Conservation (phyloP, 2,888 invertebrate species). For the Gnatocerus cornutus region DNA sequence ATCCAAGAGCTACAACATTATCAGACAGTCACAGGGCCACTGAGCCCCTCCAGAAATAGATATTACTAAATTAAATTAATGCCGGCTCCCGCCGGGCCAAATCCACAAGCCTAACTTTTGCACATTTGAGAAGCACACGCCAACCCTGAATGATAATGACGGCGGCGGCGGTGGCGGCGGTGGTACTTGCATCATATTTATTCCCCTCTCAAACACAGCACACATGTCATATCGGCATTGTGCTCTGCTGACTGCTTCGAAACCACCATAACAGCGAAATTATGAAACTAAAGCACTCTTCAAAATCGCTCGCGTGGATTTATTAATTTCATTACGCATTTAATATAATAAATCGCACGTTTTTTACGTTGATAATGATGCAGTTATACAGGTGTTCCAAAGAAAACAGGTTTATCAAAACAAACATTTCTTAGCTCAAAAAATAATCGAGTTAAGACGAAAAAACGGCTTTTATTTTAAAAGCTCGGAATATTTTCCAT, state of each 20-base stretch:
- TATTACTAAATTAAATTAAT: constrained; percentile 54
- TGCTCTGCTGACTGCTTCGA: constrained; percentile 2
- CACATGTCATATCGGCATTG: constrained; percentile 27
- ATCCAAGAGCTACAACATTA: constrained; percentile 47
- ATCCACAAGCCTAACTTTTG: constrained; percentile 41
- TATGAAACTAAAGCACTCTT: constrained; percentile 10
- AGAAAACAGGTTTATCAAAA: too few species aligned
- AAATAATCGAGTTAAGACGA: too few species aligned
- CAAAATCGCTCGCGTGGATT: background rate
- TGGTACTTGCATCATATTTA: constrained; percentile 17
- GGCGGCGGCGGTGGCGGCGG: background rate
- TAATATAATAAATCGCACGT: too few species aligned
- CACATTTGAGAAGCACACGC: constrained; percentile 39
- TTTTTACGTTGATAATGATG: too few species aligned
- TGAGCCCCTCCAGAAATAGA: constrained; percentile 49
- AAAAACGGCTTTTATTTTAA: too few species aligned
- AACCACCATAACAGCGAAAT: constrained; percentile 12
- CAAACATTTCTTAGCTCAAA: too few species aligned
- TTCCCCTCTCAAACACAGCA: constrained; percentile 25
- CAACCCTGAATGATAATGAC: constrained; percentile 8
- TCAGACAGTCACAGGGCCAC: constrained; percentile 44
- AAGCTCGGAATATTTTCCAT: too few species aligned
- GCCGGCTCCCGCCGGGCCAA: constrained; percentile 47
- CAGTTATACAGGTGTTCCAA: too few species aligned
- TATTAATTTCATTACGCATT: too few species aligned